Percentiles rank a stretch among this genome's conserved stretches.
Evolutionary conservation across 1,140 invertebrate species (phyloP).

Genomic region (Drosophila tsacasi): DNA sequence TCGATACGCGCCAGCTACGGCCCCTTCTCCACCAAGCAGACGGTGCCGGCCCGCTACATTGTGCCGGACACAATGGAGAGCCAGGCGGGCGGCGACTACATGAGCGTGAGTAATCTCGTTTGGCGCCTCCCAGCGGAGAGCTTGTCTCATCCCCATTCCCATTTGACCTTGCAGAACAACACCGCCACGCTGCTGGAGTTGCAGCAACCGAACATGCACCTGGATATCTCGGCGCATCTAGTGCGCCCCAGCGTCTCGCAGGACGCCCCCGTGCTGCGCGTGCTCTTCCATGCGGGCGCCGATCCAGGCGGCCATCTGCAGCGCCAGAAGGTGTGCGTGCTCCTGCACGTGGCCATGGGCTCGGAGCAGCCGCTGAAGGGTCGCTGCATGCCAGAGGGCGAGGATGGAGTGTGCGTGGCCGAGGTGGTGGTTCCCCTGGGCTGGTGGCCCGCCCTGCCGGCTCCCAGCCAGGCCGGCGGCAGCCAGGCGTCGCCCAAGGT

Average conservation of each 20-base stretch:
- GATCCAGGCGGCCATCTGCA: slow-evolving; percentile 88
- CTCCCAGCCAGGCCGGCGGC: slow-evolving; percentile 86
- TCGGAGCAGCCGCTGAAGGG: slow-evolving; percentile 89
- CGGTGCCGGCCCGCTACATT: slow-evolving; percentile 94
- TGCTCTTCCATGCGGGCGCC: slow-evolving; percentile 95
- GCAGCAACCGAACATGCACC: slow-evolving; percentile 90
- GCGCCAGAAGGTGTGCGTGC: slow-evolving; percentile 89
- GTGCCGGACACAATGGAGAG: slow-evolving; percentile 91
- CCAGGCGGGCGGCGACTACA: slow-evolving; percentile 61
- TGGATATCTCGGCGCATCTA: slow-evolving; percentile 96
- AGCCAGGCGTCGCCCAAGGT: slow-evolving; percentile 87
- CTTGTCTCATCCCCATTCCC: background rate
- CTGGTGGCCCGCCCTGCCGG: slow-evolving; percentile 93
- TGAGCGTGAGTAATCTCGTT: slow-evolving; percentile 68
- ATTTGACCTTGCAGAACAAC: slow-evolving; percentile 67
- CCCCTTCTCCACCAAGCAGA: slow-evolving; percentile 96
- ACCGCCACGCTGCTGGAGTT: slow-evolving; percentile 86
- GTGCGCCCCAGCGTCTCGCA: slow-evolving; percentile 93
- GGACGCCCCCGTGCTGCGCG: slow-evolving; percentile 94
- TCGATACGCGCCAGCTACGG: slow-evolving; percentile 95
- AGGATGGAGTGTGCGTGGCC: slow-evolving; percentile 95
- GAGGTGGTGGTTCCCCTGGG: slow-evolving; percentile 91
- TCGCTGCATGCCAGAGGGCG: slow-evolving; percentile 94
- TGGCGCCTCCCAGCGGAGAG: fast-evolving
- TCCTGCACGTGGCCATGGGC: slow-evolving; percentile 89